These are phyloP conservation scores for Marisa cornuarietis DNA, from an alignment of 1,140 invertebrate species.

Conservation along the genomic window DNA sequence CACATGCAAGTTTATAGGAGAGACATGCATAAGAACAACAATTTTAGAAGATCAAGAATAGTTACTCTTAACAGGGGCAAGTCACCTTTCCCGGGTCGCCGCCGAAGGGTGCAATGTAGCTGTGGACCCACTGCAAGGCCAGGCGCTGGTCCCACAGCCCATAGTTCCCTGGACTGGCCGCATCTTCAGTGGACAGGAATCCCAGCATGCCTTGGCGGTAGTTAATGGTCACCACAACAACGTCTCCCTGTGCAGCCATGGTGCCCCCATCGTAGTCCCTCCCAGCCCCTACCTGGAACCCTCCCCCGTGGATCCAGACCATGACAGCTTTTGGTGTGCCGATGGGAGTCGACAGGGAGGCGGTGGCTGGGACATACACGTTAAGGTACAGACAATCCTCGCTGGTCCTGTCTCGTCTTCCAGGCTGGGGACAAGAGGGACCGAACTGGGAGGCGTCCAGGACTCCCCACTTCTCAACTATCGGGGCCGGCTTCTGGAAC, in stretches of 20 bases:
- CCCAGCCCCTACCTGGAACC: conserved; percentile 9
- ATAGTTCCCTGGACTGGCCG: conserved; percentile 21
- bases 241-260: conserved; percentile 15
- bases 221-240: conserved; percentile 28
- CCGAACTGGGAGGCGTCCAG: conserved; percentile 76
- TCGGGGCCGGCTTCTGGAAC: conserved; percentile 80
- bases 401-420: conserved; percentile 8
- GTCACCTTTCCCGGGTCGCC: conserved; percentile 48
- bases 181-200: conserved; percentile 14
- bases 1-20: background rate
- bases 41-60: background rate
- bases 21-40: background rate
- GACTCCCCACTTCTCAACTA: conserved; percentile 54
- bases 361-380: conserved; percentile 76
- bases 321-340: conserved; percentile 2
- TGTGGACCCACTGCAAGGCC: conserved; percentile 71
- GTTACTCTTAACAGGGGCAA: too few species aligned
- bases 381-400: conserved; percentile 97
- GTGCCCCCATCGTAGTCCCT: conserved; percentile 1
- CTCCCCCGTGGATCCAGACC: conserved; percentile 24
- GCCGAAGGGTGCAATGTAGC: conserved; percentile 54
- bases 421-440: conserved; percentile 77
- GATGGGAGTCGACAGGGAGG: background rate
- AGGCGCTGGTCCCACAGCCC: conserved; percentile 69
- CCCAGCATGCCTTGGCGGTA: conserved; percentile 29